Evolutionary conservation across 2,113 vertebrate species (phyloP).

Genomic region (Corydoras maculifer): DNA sequence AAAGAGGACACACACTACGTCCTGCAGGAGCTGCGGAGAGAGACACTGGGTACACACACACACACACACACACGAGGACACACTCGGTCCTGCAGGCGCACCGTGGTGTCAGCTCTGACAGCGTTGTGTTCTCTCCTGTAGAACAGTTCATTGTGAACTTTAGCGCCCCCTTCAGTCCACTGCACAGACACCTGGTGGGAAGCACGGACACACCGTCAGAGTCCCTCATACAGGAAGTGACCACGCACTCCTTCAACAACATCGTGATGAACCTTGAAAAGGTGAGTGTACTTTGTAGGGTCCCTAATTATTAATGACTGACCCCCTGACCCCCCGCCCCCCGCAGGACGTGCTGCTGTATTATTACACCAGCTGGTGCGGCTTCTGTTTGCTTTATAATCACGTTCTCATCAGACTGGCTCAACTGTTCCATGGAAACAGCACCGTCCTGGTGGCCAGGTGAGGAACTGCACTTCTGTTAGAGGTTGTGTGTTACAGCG

Average conservation of each 20-base stretch:
- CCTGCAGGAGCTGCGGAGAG: conserved; percentile 69
- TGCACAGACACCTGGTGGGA: conserved; percentile 85
- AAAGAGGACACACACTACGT: conserved; percentile 90
- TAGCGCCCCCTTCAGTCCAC: conserved; percentile 80
- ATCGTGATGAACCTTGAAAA: conserved; percentile 71
- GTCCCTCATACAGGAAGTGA: conserved; percentile 79
- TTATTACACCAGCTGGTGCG: conserved; percentile 93
- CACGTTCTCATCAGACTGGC: conserved; percentile 89
- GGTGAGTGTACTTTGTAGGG: conserved; percentile 58
- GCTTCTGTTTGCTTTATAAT: conserved; percentile 89
- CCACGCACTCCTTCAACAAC: conserved; percentile 73
- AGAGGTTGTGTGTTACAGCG: not conserved
- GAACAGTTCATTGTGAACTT: conserved; percentile 92
- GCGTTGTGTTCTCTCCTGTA: conserved; percentile 40
- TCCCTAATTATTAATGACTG: not conserved
- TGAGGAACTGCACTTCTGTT: conserved; percentile 48
- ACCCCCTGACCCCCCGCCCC: not conserved
- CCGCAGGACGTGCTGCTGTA: conserved; percentile 84
- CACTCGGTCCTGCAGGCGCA: not conserved
- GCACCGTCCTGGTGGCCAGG: conserved; percentile 79
- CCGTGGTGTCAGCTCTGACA: not conserved
- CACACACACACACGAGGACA: not conserved
- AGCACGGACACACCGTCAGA: conserved; percentile 48
- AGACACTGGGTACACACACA: conserved; percentile 72
- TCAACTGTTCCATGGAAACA: conserved; percentile 72